A percentile compares a stretch with the other conserved stretches of the same genome.
Evolutionary conservation across 2,113 vertebrate species (phyloP).

Genomic region (Ophthalmolycus amberensis): DNA sequence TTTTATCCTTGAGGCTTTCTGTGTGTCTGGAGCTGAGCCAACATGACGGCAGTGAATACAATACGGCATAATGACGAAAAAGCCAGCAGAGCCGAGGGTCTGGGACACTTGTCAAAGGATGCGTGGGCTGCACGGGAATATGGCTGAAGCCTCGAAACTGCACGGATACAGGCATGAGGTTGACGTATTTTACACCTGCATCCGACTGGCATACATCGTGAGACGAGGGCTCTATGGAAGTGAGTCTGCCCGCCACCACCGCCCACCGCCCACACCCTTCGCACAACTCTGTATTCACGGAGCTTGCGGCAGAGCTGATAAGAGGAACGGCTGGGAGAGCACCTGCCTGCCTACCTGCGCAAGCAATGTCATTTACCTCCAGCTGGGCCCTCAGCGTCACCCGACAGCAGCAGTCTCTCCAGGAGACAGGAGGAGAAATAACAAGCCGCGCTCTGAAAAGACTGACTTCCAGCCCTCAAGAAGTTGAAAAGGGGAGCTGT

Average conservation of each 20-base stretch:
- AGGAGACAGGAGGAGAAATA: constrained; percentile 37
- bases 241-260: constrained; percentile 44
- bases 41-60: constrained; percentile 33
- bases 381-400: constrained; percentile 43
- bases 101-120: constrained; percentile 28
- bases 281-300: constrained; percentile 32
- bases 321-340: constrained; percentile 33
- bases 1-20: constrained; percentile 60
- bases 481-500: constrained; percentile 15
- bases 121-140: constrained; percentile 10
- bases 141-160: constrained; percentile 19
- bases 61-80: constrained; percentile 31
- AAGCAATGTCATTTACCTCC: constrained; percentile 70
- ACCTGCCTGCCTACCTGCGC: constrained; percentile 21
- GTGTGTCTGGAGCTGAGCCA: constrained; percentile 55
- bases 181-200: constrained; percentile 39
- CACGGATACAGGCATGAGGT: neutral
- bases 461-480: constrained; percentile 11
- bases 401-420: constrained; percentile 43
- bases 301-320: constrained; percentile 56
- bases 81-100: constrained; percentile 23
- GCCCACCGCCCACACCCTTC: constrained; percentile 20
- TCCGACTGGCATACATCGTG: constrained; percentile 35
- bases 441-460: constrained; percentile 8
- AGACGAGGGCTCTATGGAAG: constrained; percentile 50